Base-by-base conservation (phyloP, 2,888 invertebrate genomes). In the Agrilus mali region DNA sequence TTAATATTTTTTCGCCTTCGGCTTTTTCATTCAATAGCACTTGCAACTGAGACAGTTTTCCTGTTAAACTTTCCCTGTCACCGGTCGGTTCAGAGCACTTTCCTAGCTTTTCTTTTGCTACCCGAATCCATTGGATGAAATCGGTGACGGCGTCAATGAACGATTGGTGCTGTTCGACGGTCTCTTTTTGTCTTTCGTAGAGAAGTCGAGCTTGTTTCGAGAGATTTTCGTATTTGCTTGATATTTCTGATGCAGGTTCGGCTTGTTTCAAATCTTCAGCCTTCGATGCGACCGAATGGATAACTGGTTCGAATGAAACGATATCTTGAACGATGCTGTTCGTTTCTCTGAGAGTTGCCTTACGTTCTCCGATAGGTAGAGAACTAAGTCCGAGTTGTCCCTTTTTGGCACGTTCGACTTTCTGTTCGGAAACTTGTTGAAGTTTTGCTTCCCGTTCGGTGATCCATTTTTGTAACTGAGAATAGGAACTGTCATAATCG, bases 251-350 rank as follows among this genome's bases (percentile, higher is more conserved):
- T 10, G 92, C 90, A 2, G 93, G 92, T 42, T 85, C 86, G 47
- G 86, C 87, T 68, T 90, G 88, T 68, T 86, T 86, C 54, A 94
- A 72, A 68, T 90, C 90, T 55, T 88, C 89, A 49, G 93, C 94
- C 71, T 94, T 95, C 41, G 85, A 86, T 43, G 89, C 83, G 34
- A 94, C 90, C 36, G 93, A 93, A 65, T 93, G 92, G 56, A 95
- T 92, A 88, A 95, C 93, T 40, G 94, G 94, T 65, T 95, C 93
- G 68, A 94, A 92, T 41, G 93, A 89, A 52, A 92, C 89, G 60
- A 95, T 94, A 68, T 96, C 95, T 70, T 94, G 93, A 36, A 94
- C 90, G 60, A 94, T 88, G 65, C 88, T 90, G 69, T 90, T 89
- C 44, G 92, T 92, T 69, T 89, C 87, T 53, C 92, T 76, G 37